These are phyloP conservation scores for Enteromius fasciolatus DNA, from an alignment of 2,797 vertebrate genomes.

Conservation along the genomic window DNA sequence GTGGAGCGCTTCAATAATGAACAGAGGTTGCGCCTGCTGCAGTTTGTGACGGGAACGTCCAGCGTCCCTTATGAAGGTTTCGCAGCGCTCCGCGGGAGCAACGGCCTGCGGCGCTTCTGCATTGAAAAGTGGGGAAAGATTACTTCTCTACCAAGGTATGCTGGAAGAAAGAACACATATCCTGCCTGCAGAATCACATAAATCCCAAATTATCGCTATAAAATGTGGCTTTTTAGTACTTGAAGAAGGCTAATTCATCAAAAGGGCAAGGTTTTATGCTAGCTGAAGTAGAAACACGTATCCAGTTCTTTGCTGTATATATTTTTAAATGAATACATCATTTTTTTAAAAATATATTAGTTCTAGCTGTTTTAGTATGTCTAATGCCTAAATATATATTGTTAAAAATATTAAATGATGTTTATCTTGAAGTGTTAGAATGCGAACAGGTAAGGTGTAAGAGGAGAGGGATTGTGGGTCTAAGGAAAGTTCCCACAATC, in stretches of 20 bases:
- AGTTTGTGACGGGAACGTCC: constrained; percentile 96
- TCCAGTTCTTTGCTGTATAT: not conserved
- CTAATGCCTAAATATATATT: too few relatives aligned
- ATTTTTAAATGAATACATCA: not conserved
- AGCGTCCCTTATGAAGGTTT: constrained; percentile 97
- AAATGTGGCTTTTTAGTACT: not conserved
- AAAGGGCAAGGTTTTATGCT: not conserved
- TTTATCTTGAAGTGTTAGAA: too few relatives aligned
- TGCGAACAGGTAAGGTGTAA: too few relatives aligned
- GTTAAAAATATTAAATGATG: too few relatives aligned
- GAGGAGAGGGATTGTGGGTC: too few relatives aligned
- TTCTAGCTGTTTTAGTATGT: too few relatives aligned
- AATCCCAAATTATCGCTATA: not conserved
- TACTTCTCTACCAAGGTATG: constrained; percentile 93
- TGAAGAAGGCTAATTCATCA: not conserved
- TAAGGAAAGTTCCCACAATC: too few relatives aligned
- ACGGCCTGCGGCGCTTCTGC: constrained; percentile 94
- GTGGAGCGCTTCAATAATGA: constrained; percentile 98
- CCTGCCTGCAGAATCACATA: not conserved
- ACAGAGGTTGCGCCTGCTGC: constrained; percentile 90
- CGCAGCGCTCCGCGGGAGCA: constrained; percentile 90
- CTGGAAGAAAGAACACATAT: not conserved
- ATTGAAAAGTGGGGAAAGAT: constrained; percentile 99
- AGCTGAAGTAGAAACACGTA: not conserved
- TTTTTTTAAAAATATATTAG: not conserved